Percentiles rank a stretch among this genome's conserved stretches.
These are phyloP conservation scores for Siderastrea siderea DNA, from an alignment of 92 coral and sea anemone genomes.

Conservation along the genomic window DNA sequence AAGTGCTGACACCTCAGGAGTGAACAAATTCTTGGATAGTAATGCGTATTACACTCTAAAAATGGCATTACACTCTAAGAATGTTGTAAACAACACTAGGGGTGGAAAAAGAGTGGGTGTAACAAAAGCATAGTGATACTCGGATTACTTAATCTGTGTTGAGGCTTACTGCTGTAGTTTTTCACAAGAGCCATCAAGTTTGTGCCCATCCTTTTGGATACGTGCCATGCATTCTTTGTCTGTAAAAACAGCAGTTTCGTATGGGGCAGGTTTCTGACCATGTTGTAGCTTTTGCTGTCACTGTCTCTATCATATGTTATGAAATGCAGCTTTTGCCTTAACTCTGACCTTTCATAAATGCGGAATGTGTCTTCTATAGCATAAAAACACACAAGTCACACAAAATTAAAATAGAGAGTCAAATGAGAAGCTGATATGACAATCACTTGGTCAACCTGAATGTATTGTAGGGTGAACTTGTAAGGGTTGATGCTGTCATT, in stretches of 20 bases:
- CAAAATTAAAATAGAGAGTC: too few relatives aligned
- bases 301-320: slow-evolving; percentile 55
- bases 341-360: slow-evolving; percentile 5
- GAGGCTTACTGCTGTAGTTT: slow-evolving; percentile 54
- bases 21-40: too few relatives aligned
- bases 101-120: too few relatives aligned
- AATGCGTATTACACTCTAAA: too few relatives aligned
- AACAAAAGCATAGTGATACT: too few relatives aligned
- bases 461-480: too few relatives aligned
- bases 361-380: slow-evolving; percentile 30
- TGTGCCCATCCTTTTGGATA: slow-evolving; percentile 63
- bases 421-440: too few relatives aligned
- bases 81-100: too few relatives aligned
- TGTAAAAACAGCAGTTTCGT: slow-evolving; percentile 56
- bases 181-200: slow-evolving; percentile 54
- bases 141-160: neutral
- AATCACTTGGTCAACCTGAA: too few relatives aligned
- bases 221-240: slow-evolving; percentile 62
- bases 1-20: too few relatives aligned
- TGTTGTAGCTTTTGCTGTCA: slow-evolving; percentile 32
- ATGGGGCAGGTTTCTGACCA: slow-evolving; percentile 37
- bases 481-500: too few relatives aligned
- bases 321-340: slow-evolving; percentile 25
- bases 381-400: neutral
- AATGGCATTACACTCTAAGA: too few relatives aligned